Evolutionary conservation across 2,888 invertebrate species (phyloP), one percentile per base, ranked within the genome.

Genomic region (Synergus japonicus): DNA sequence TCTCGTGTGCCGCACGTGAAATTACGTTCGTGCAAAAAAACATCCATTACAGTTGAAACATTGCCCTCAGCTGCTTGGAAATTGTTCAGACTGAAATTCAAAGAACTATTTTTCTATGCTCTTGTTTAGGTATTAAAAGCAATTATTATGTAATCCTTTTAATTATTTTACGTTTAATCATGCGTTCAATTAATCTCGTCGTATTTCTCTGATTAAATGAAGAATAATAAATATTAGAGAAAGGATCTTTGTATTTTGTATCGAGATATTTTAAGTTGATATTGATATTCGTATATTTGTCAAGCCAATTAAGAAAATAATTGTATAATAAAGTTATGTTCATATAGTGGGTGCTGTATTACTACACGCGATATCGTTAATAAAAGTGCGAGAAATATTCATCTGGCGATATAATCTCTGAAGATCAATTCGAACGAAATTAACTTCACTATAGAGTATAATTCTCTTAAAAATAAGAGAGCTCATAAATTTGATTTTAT

Each of bases 321-420:
- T 69, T 49, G 29, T 69, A 29, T 22, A 49, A 69, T 49, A 3
- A 15, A 69, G 46, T 69, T 69, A 73, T 73, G 37, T 73, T 2
- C 54, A 54, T 73, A n/a, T 54, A 73, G 73, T 54, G 73, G 54
- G 73, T n/a, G 4, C 9, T n/a, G 12, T 29, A 54, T 73, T 73
- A 29, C 22, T 73, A 29, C 22, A 73, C n/a, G 73, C 54, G 73
- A 73, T 37, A 73, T 29, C 7, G 22, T n/a, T 73, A 73, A 54
- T 73, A 15, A 73, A 73, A 54, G 15, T 73, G 37, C 22, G 22
- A 49, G 12, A 54, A 73, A 54, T 10, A 73, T 54, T 73, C 54
- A 73, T 73, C 49, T 54, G 12, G 15, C 41, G 73, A 73, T 73
- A 22, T 73, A 37, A 73, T 73, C 73, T 37, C 15, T n/a, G n/a